phyloP scores from a whole-genome alignment of 2,888 invertebrate species.

The Dendrolimus pini region DNA sequence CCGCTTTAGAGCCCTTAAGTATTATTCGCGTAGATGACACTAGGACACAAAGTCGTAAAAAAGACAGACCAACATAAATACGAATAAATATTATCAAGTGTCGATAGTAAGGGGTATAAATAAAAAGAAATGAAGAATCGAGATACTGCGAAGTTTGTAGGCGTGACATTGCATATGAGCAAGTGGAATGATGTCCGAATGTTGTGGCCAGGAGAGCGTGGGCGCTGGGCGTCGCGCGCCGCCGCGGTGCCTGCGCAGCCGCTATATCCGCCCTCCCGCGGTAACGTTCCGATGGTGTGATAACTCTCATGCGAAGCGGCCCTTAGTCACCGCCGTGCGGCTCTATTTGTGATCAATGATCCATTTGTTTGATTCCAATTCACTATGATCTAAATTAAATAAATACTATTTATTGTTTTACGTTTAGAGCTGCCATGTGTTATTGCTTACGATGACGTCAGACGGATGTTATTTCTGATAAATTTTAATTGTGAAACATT shows the following conservation, averaged over 20 bases:
- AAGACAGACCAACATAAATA: no score
- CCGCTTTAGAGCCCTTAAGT: no score
- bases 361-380: not conserved
- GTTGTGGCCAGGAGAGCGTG: constrained; percentile 47
- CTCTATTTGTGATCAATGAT: constrained; percentile 17
- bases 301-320: constrained; percentile 26
- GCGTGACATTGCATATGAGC: no score
- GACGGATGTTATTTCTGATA: constrained; percentile 15
- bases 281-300: constrained; percentile 75
- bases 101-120: no score
- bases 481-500: no score
- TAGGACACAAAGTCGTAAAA: no score
- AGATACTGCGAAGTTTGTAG: no score
- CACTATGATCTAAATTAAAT: not conserved
- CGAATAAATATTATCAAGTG: no score
- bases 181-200: constrained; percentile 4
- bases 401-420: not conserved
- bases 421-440: constrained; percentile 31
- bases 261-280: constrained; percentile 71
- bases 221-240: constrained; percentile 36
- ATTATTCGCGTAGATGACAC: no score
- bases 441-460: constrained; percentile 26
- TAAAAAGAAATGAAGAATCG: no score
- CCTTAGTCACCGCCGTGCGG: constrained; percentile 11
- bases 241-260: constrained; percentile 64